Evolutionary conservation across 2,113 vertebrate species (phyloP).

Genomic region (Lepisosteus oculatus): DNA sequence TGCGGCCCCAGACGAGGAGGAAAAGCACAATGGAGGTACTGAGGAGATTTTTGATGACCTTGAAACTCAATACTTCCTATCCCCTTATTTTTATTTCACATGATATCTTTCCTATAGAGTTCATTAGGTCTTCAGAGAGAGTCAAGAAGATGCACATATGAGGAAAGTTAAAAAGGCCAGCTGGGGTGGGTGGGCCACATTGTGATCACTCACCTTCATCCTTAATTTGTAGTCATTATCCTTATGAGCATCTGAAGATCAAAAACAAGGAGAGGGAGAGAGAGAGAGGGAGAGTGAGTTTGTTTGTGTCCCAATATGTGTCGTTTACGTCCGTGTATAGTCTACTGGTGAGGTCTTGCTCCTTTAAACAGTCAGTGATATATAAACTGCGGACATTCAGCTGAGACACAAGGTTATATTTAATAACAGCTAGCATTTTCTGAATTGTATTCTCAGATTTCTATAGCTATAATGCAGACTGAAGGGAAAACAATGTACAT

Average conservation of each 20-base stretch:
- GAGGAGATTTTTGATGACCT: slow-evolving; percentile 2
- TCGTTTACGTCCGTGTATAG: slow-evolving; percentile 36
- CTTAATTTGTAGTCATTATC: slow-evolving; percentile 82
- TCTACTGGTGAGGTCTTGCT: slow-evolving; percentile 1
- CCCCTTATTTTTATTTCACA: slow-evolving; percentile 4
- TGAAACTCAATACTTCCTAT: slow-evolving; percentile 2
- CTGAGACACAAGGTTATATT: slow-evolving; percentile 49
- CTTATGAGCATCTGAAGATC: slow-evolving; percentile 77
- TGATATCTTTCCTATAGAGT: slow-evolving; percentile 35
- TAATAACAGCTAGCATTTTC: slow-evolving; percentile 61
- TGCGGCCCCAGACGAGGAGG: not conserved
- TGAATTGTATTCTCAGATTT: slow-evolving; percentile 71
- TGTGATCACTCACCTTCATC: slow-evolving; percentile 80
- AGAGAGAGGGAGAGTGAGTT: slow-evolving; percentile 42
- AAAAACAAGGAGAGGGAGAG: slow-evolving; percentile 71
- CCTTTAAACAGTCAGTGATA: slow-evolving; percentile 47
- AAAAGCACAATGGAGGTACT: not conserved
- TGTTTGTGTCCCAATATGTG: slow-evolving; percentile 42
- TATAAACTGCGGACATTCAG: slow-evolving; percentile 64
- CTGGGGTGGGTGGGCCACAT: slow-evolving; percentile 72
- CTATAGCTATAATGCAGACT: slow-evolving; percentile 53
- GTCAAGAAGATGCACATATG: slow-evolving; percentile 60
- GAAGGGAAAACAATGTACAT: slow-evolving; percentile 57
- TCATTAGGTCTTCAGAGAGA: slow-evolving; percentile 53
- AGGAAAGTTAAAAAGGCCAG: slow-evolving; percentile 66